Base-by-base conservation (phyloP, 1,140 invertebrate genomes). In the Nymphalis io region DNA sequence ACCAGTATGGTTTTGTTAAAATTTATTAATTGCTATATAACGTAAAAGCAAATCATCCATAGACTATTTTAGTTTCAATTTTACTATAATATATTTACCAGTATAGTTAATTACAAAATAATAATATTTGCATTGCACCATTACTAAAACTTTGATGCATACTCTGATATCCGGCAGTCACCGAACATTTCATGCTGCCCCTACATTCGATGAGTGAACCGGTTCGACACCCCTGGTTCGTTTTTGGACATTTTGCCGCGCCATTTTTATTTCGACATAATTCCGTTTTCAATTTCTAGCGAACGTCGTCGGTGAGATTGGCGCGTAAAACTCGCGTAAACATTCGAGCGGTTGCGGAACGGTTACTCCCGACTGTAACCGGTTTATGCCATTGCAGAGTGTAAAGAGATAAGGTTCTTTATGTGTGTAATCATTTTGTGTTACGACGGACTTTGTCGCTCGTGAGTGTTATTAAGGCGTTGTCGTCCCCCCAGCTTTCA, bases 331-430 rank as follows among this genome's bases (percentile, higher is more conserved):
- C 60, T 85, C 83, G 76, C 88, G 85, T 91, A 88, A 91, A 88
- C 86, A 82, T 89, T 85, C 74, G 82, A 85, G 86, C 83, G 84
- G 81, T 85, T 83, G 82, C 73, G 79, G 82, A 85, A 81, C 87
- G 78, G 82, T 89, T 88, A 81, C 79, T 80, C 76, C 68, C 79
- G 79, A 85, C 82, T 85, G 86, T 89, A 88, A 87, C 83, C 85
- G 74, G 82, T 90, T 90, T 90, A 90, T 81, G 78, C 74, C 80
- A 73, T 81, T 84, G 79, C 83, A 83, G 79, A 87, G 83, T 88
- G 85, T 89, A 87, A 85, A 88, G 83, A 91, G 87, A 88, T 89
- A 91, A 89, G 82, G 83, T 86, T 83, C 86, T 90, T 89, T 90
- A 90, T 90, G 83, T 87, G 83, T 89, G 88, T 88, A 88, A 91